Percentiles rank a stretch among this genome's conserved stretches.
Evolutionary conservation across 92 coral and sea anemone species (phyloP).

Genomic region (Umimayanthus kanabou): DNA sequence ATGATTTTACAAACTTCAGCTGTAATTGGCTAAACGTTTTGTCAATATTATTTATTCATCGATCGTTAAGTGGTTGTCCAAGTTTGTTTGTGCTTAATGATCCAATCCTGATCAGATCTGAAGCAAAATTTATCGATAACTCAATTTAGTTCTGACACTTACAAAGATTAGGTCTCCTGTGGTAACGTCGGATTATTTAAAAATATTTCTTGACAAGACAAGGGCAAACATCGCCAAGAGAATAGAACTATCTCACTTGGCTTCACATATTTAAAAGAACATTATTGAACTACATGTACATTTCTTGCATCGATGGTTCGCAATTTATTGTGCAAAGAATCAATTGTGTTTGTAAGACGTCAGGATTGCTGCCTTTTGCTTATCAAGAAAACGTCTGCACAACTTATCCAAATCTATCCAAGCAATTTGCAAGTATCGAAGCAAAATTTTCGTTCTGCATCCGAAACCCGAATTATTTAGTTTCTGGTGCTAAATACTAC

Average conservation of each 20-base stretch:
- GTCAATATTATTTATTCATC: conserved; percentile 40
- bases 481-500: too few species aligned
- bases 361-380: too few species aligned
- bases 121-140: not conserved
- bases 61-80: conserved; percentile 4
- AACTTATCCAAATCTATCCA: too few species aligned
- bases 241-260: not conserved
- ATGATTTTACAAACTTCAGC: conserved; percentile 26
- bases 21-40: conserved; percentile 8
- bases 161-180: not conserved
- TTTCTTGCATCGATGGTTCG: not conserved
- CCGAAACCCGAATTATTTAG: too few species aligned
- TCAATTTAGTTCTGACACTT: conserved; percentile 22
- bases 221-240: not conserved
- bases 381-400: too few species aligned
- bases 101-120: conserved; percentile 13
- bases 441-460: too few species aligned
- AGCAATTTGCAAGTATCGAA: too few species aligned
- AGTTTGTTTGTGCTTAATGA: conserved; percentile 28
- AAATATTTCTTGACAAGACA: not conserved
- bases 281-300: not conserved
- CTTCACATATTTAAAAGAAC: not conserved
- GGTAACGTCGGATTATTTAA: not conserved
- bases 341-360: too few species aligned
- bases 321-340: too few species aligned